These are phyloP conservation scores for Salvelinus fontinalis DNA, from an alignment of 2,113 vertebrate species.

Conservation along the genomic window DNA sequence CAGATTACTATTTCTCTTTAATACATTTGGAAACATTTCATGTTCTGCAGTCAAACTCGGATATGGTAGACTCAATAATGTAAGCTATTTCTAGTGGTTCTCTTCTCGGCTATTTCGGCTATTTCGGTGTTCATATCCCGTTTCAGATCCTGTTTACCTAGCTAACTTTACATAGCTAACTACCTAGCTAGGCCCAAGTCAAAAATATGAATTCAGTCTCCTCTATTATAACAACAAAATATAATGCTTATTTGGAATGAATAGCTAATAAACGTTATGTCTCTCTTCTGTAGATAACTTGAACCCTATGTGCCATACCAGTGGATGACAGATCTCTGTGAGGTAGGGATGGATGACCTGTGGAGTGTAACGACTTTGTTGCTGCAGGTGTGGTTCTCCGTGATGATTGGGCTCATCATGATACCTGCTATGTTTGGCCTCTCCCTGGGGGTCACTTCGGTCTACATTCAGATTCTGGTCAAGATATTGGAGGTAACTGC, in stretches of 20 bases:
- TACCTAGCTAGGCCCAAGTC: no score
- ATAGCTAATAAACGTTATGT: background rate
- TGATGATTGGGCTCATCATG: constrained; percentile 79
- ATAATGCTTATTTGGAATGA: background rate
- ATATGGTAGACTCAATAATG: no score
- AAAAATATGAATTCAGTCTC: no score
- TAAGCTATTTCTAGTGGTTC: no score
- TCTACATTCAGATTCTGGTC: constrained; percentile 87
- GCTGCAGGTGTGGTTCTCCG: constrained; percentile 76
- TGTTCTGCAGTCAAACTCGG: no score
- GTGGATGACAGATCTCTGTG: constrained; percentile 14
- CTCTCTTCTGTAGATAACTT: constrained; percentile 24
- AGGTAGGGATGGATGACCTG: constrained; percentile 74
- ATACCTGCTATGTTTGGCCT: constrained; percentile 87
- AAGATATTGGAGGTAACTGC: constrained; percentile 83
- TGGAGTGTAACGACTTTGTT: constrained; percentile 49
- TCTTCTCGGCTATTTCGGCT: no score
- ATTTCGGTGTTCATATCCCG: no score
- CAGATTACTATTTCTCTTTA: background rate
- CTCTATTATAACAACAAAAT: no score
- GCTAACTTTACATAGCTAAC: no score
- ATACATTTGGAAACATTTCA: background rate
- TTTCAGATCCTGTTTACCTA: no score
- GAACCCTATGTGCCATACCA: constrained; percentile 9
- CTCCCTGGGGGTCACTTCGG: constrained; percentile 88